phyloP scores from a whole-genome alignment of 1,140 invertebrate species.

The Eumeta japonica region DNA sequence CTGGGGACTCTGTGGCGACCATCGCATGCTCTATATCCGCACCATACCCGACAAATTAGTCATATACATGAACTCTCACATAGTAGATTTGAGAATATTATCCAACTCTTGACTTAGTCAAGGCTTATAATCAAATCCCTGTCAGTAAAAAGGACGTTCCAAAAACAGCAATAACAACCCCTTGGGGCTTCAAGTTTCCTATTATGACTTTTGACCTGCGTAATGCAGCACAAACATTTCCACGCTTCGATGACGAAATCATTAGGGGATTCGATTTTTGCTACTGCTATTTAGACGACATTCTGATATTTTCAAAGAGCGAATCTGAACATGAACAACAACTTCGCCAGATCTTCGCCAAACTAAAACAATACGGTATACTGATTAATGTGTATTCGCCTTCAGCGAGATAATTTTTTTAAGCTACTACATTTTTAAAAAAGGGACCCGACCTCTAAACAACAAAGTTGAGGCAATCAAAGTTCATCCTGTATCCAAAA shows the following conservation, averaged over 20 bases:
- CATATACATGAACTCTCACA: constrained; percentile 21
- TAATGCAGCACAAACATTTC: constrained; percentile 28
- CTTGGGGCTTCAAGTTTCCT: constrained; percentile 27
- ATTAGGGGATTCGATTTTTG: constrained; percentile 29
- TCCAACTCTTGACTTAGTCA: constrained; percentile 20
- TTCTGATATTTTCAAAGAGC: constrained; percentile 7
- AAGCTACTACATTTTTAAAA: constrained; percentile 20
- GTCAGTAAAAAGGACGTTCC: constrained; percentile 17
- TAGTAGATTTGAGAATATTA: constrained; percentile 28
- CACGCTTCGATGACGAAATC: constrained; percentile 24
- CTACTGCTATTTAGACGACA: constrained; percentile 12
- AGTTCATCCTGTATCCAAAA: constrained; percentile 25
- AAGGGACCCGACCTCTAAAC: constrained; percentile 23
- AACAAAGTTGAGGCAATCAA: constrained; percentile 20
- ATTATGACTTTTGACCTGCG: constrained; percentile 23
- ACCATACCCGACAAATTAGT: constrained; percentile 28
- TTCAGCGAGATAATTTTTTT: constrained; percentile 14
- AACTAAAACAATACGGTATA: constrained; percentile 21
- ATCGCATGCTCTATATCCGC: constrained; percentile 13
- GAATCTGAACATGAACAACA: constrained; percentile 5
- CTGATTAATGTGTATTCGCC: constrained; percentile 21
- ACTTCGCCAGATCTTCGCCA: constrained; percentile 6
- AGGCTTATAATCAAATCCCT: constrained; percentile 25
- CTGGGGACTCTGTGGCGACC: constrained; percentile 17
- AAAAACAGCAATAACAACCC: constrained; percentile 19